These are phyloP conservation scores for Volucella bombylans DNA, from an alignment of 2,888 invertebrate genomes.

Conservation along the genomic window DNA sequence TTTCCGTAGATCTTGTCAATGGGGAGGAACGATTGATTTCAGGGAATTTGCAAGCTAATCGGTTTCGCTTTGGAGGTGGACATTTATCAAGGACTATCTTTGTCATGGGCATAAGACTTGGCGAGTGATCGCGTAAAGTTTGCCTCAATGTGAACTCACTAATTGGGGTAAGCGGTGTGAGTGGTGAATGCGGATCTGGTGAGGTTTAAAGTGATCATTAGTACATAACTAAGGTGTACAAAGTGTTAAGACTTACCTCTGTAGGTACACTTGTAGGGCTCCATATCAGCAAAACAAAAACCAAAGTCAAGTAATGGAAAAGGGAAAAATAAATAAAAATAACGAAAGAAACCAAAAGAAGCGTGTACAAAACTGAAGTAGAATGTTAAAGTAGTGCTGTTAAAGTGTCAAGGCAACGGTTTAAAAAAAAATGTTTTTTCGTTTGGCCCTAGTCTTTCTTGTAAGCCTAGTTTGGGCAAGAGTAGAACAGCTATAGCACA, in stretches of 20 bases:
- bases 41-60: constrained; percentile 2
- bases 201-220: neutral
- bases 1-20: constrained; percentile 35
- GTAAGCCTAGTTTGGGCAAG: no score
- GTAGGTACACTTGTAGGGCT: constrained; percentile 63
- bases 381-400: no score
- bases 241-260: constrained; percentile 43
- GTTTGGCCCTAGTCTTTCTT: no score
- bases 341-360: neutral
- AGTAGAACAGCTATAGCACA: no score
- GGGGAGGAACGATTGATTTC: constrained; percentile 4
- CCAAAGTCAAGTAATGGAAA: constrained; percentile 4
- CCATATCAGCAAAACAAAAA: constrained; percentile 36
- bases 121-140: constrained; percentile 64
- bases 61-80: constrained; percentile 47
- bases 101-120: constrained; percentile 53
- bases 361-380: no score
- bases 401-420: no score
- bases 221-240: neutral
- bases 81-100: constrained; percentile 41
- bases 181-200: constrained; percentile 65
- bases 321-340: neutral
- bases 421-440: no score
- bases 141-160: constrained; percentile 39
- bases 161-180: constrained; percentile 56